Conservation (phyloP, 2,113 vertebrate genomes). For the Butorides virescens region DNA sequence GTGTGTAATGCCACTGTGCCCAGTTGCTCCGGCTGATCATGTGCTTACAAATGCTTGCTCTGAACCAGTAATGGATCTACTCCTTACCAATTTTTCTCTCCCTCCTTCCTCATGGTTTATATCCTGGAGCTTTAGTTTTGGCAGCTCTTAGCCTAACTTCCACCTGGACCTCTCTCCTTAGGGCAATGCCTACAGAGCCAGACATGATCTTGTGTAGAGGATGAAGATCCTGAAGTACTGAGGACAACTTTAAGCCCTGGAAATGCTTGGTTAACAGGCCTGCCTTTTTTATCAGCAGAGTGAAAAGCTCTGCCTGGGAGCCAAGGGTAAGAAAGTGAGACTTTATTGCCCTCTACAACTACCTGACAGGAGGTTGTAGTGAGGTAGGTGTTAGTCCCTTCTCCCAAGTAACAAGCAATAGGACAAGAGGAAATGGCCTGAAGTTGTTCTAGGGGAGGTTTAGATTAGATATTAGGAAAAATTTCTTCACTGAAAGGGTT, state of each 20-base stretch:
- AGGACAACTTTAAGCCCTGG: not conserved
- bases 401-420: too few relatives aligned
- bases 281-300: not conserved
- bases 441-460: too few relatives aligned
- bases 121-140: not conserved
- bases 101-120: not conserved
- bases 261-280: not conserved
- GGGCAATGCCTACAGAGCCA: not conserved
- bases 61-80: not conserved
- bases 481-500: too few relatives aligned
- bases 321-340: not conserved
- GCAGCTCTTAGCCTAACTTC: not conserved
- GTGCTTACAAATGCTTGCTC: not conserved
- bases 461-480: too few relatives aligned
- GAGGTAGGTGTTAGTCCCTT: too few relatives aligned
- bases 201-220: not conserved
- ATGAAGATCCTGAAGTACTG: not conserved
- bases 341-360: too few relatives aligned
- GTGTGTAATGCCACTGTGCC: not conserved
- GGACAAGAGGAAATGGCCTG: too few relatives aligned
- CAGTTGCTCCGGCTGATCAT: not conserved
- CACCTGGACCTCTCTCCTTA: not conserved
- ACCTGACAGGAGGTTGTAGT: too few relatives aligned
- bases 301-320: not conserved
- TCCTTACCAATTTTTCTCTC: not conserved